Base-by-base conservation (phyloP, 2,797 vertebrate species). In the Sebastes itinus region DNA sequence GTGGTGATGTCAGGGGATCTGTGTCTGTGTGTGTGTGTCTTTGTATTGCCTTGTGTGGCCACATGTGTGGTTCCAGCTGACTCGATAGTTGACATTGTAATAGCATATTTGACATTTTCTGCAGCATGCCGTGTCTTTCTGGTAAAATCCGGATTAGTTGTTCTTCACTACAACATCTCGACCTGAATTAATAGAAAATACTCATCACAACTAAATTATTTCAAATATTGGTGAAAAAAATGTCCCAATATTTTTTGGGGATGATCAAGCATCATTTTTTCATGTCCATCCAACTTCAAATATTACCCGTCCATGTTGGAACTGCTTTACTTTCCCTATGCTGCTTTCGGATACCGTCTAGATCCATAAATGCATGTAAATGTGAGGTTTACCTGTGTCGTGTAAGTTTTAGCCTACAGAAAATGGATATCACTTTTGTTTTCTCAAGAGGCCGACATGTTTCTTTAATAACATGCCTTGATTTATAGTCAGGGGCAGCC, bases 381-480 rank as follows among this genome's bases (percentile, higher is more conserved):
- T 8, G n/a, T 25, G 6, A 5, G 6, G 20, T 70, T 35, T 35
- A 66, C 27, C 25, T 72, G 49, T 55, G 52, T 46, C 73, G 35
- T 60, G 30, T 54, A 72, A 46, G 25, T 18, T 72, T 42, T 8
- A 28, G 16, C 30, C 38, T 13, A 35, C 42, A 65, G 42, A 80
- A 86, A 70, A 72, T 80, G 38, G 27, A 77, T 56, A 82, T 75
- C 18, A 75, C 38, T 62, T 23, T 5, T 38, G 54, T 87, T 79
- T 76, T 69, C 70, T 80, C 58, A 30, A 35, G 77, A 61, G 78
- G 58, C 64, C 1, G 1, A 66, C 81, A 49, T 55, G 68, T 32
- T 80, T 83, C 82, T 90, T 83, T 91, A 81, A 92, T 91, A 90
- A 87, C 60, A 66, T 75, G n/a, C 9, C 8, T 59, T 88, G 84